Evolutionary conservation across 1,140 invertebrate genomes (phyloP).

Genomic region (Pachyrhynchus sulphureomaculatus): DNA sequence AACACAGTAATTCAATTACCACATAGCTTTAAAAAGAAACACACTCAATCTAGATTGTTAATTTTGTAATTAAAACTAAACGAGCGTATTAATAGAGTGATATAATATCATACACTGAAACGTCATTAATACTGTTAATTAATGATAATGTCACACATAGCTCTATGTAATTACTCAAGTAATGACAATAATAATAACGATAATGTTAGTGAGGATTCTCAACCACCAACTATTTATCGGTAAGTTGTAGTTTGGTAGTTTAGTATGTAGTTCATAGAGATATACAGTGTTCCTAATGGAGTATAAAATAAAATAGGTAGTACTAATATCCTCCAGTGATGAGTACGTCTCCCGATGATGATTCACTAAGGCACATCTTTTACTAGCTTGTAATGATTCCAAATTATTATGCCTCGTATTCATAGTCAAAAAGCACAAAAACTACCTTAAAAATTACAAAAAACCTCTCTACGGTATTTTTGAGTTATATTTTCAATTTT

Average conservation of each 20-base stretch:
- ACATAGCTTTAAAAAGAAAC: conserved; percentile 10
- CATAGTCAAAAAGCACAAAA: no score
- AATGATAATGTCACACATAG: conserved; percentile 53
- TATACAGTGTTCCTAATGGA: no score
- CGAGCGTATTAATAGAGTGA: neutral
- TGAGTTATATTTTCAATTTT: no score
- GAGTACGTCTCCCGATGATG: no score
- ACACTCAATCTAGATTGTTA: conserved; percentile 1
- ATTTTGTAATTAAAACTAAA: neutral
- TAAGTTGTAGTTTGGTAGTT: conserved; percentile 48
- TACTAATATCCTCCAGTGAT: no score
- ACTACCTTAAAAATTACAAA: no score
- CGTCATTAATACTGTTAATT: conserved; percentile 7
- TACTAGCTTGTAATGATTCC: no score
- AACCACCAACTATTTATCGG: conserved; percentile 80
- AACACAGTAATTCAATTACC: conserved; percentile 17
- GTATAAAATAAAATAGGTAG: no score
- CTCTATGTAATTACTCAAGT: conserved; percentile 54
- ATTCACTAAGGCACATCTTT: no score
- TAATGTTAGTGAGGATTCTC: conserved; percentile 75
- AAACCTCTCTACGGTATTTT: no score
- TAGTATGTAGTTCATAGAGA: neutral
- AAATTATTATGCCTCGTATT: no score
- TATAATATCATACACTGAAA: neutral
- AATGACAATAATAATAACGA: conserved; percentile 72